Percentiles rank a stretch among this genome's conserved stretches.
phyloP scores from a whole-genome alignment of 1,140 invertebrate genomes.

The Oppia nitens region DNA sequence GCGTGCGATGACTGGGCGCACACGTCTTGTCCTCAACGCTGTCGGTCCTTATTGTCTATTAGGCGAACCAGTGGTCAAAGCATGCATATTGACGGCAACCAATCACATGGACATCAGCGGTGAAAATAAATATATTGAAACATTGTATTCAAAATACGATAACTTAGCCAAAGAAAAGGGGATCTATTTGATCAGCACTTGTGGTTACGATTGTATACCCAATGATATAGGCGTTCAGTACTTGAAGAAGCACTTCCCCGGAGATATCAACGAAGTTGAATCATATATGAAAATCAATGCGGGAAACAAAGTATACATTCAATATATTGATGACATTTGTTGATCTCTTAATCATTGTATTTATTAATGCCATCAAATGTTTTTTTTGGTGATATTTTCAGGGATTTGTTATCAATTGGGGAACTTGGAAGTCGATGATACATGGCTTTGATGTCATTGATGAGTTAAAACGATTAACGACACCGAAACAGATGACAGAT shows the following conservation, averaged over 20 bases:
- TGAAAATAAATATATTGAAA: slow-evolving; percentile 68
- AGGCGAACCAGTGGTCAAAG: slow-evolving; percentile 78
- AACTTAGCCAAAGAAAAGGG: slow-evolving; percentile 52
- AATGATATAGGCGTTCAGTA: slow-evolving; percentile 49
- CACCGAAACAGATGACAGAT: slow-evolving; percentile 30
- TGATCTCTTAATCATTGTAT: no score
- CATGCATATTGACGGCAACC: slow-evolving; percentile 51
- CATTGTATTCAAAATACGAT: slow-evolving; percentile 62
- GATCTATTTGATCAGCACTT: slow-evolving; percentile 67
- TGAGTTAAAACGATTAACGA: slow-evolving; percentile 35
- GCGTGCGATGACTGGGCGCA: slow-evolving; percentile 32
- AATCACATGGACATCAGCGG: slow-evolving; percentile 82
- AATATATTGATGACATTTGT: no score
- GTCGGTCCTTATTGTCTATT: slow-evolving; percentile 60
- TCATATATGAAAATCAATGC: not conserved
- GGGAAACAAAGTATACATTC: not conserved
- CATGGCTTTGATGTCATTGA: slow-evolving; percentile 44
- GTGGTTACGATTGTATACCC: slow-evolving; percentile 57
- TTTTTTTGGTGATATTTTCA: not conserved
- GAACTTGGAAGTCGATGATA: slow-evolving; percentile 63
- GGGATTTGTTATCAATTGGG: slow-evolving; percentile 38
- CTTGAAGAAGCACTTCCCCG: slow-evolving; percentile 17
- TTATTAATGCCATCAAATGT: no score
- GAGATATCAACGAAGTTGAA: not conserved
- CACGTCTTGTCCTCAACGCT: slow-evolving; percentile 62